Evolutionary conservation across 2,113 vertebrate species (phyloP).

Genomic region (human (Homo sapiens)): GRCh38 chr1:89635001-89635500

Average conservation of each 20-base stretch:
- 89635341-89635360: background rate
- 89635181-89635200: background rate
- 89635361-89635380: background rate
- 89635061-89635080: constrained; percentile 38
- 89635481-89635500: background rate
- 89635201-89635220: background rate
- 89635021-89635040: constrained; percentile 12
- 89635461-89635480: background rate
- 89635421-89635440: background rate
- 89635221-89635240: constrained; percentile 35
- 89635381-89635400: background rate
- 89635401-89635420: background rate
- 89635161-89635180: constrained; percentile 36
- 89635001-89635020: background rate
- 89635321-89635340: background rate
- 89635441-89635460: background rate
- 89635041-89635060: constrained; percentile 41
- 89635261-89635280: constrained; percentile 29
- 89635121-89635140: constrained; percentile 27
- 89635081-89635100: constrained; percentile 23
- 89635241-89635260: background rate
- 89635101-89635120: background rate
- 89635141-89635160: background rate
- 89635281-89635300: background rate
- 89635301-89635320: constrained; percentile 5